These are phyloP conservation scores for Lasioglossum figueresi DNA, from an alignment of 2,888 invertebrate genomes.

Conservation along the genomic window DNA sequence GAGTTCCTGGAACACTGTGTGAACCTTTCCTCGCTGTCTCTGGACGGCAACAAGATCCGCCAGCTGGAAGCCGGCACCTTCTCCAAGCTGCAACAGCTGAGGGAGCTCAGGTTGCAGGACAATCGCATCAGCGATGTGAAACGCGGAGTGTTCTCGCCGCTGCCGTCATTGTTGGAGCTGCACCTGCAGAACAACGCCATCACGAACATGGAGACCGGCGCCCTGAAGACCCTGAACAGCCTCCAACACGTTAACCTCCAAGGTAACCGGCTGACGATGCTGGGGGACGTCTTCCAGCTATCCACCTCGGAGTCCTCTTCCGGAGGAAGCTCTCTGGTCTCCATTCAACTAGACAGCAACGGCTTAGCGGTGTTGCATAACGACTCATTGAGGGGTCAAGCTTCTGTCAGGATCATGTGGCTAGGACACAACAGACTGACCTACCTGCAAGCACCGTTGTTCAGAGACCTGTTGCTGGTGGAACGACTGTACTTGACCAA, in stretches of 20 bases:
- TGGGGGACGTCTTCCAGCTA: conserved; percentile 92
- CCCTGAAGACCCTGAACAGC: conserved; percentile 90
- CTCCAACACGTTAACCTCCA: conserved; percentile 95
- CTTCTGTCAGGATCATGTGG: conserved; percentile 95
- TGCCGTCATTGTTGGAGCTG: conserved; percentile 92
- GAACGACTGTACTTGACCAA: conserved; percentile 93
- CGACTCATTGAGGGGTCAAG: conserved; percentile 91
- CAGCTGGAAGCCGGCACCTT: conserved; percentile 93
- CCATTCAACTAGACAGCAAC: conserved; percentile 93
- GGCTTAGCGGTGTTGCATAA: conserved; percentile 90
- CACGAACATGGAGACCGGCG: conserved; percentile 91
- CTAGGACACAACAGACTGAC: conserved; percentile 92
- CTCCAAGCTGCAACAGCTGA: conserved; percentile 89
- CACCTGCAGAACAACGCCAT: conserved; percentile 95
- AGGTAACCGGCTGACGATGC: conserved; percentile 90
- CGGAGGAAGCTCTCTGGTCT: conserved; percentile 87
- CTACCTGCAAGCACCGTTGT: conserved; percentile 89
- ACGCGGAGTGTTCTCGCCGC: conserved; percentile 92
- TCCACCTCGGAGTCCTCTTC: conserved; percentile 81
- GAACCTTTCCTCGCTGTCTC: conserved; percentile 91
- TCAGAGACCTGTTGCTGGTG: conserved; percentile 91
- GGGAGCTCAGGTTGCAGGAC: conserved; percentile 93
- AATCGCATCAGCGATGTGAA: conserved; percentile 91
- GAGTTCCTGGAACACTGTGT: conserved; percentile 90
- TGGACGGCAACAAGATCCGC: conserved; percentile 94